phyloP scores from a whole-genome alignment of 2,797 vertebrate genomes.

The Etheostoma nigrum region DNA sequence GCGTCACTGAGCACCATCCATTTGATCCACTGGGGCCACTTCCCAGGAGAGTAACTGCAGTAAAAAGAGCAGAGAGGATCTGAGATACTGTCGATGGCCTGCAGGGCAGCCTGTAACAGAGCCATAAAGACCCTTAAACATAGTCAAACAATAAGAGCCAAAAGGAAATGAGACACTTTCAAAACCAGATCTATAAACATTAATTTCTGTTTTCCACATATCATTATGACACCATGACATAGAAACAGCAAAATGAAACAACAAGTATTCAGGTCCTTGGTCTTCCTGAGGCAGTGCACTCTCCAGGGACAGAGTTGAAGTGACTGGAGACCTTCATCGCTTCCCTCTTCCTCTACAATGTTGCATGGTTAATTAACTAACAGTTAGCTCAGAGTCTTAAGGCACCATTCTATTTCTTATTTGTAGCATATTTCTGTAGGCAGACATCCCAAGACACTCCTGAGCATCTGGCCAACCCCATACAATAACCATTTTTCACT shows the following conservation, averaged over 20 bases:
- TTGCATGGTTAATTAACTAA: constrained; percentile 65
- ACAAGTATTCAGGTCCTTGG: constrained; percentile 23
- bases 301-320: constrained; percentile 44
- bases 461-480: constrained; percentile 48
- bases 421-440: constrained; percentile 46
- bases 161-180: constrained; percentile 19
- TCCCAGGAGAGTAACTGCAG: constrained; percentile 68
- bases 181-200: constrained; percentile 17
- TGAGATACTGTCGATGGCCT: constrained; percentile 52
- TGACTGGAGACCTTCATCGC: constrained; percentile 52
- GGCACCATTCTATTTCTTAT: constrained; percentile 57
- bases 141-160: constrained; percentile 24
- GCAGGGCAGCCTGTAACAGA: constrained; percentile 47
- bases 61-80: constrained; percentile 70
- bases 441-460: constrained; percentile 52
- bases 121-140: constrained; percentile 43
- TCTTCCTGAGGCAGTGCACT: constrained; percentile 42
- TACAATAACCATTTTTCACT: constrained; percentile 36
- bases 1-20: constrained; percentile 66
- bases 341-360: constrained; percentile 51
- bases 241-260: constrained; percentile 35
- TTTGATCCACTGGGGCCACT: constrained; percentile 66
- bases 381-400: constrained; percentile 33
- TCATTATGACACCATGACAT: constrained; percentile 5
- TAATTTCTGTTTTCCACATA: constrained; percentile 2